Base-by-base conservation (phyloP, 2,888 invertebrate genomes). In the Chalcis sispes region DNA sequence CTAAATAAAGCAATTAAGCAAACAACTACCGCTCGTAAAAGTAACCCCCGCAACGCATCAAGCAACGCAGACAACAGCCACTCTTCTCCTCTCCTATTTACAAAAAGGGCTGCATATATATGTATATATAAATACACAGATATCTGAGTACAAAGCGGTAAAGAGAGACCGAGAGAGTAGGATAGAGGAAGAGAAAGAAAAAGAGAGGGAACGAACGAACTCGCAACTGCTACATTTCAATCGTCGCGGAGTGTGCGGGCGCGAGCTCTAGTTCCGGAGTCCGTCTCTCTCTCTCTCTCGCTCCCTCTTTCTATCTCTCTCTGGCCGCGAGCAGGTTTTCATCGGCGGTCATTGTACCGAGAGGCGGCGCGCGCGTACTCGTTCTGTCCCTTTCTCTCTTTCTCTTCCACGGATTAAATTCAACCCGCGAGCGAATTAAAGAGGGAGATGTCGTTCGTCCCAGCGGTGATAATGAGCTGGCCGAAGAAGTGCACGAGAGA, bases 331-430 rank as follows among this genome's bases (percentile, higher is more conserved):
- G 74, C 77, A 75, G 77, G 75, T 77, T 77, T 75, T 72, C 77
- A 77, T 75, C 72, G 64, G 61, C 74, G 71, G 75, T 73, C 76
- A 72, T 77, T 77, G 76, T 77, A 77, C 76, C 72, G 50, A 66
- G 64, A 25, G 50, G 58, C 58, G n/a, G 29, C 64, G 20, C 3
- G 61, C 50, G 69, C 64, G 69, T 59, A 71, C 77, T 69, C 72
- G 72, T 69, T 77, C 67, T 59, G 52, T n/a, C 15, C 62, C 25
- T n/a, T 72, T 72, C 72, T 67, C 23, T 65, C 46, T 20, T 50
- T 2, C 32, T n/a, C 5, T 3, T 20, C 2, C 50, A 50, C 50
- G 56, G 73, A 77, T 72, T 77, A 69, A 73, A 76, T 72, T 66
- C 72, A 66, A 25, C 71, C 2, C 25, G 18, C 40, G 61, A 46